A percentile compares a stretch with the other conserved stretches of the same genome.
phyloP scores from a whole-genome alignment of 1,140 invertebrate genomes.

The Lepidurus apus region DNA sequence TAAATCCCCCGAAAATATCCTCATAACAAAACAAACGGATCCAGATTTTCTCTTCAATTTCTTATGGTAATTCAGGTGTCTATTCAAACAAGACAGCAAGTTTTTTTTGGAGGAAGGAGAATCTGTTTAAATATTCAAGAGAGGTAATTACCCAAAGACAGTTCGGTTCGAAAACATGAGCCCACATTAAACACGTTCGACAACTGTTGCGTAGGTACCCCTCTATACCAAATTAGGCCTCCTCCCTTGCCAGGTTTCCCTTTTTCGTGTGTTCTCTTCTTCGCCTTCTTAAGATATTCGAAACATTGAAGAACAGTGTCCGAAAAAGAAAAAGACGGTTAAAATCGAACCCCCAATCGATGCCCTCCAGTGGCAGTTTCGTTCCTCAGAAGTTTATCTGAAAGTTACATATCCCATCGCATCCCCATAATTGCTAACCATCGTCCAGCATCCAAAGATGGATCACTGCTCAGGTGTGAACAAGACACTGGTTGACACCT shows the following conservation, averaged over 20 bases:
- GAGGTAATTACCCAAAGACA: not conserved
- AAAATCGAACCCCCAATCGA: not conserved
- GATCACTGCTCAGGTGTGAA: slow-evolving; percentile 13
- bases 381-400: not conserved
- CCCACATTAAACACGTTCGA: slow-evolving; percentile 7
- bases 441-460: not conserved
- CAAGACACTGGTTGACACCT: not conserved
- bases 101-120: not conserved
- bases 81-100: too few species aligned
- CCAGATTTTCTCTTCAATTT: too few species aligned
- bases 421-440: not conserved
- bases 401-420: not conserved
- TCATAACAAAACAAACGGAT: too few species aligned
- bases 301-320: not conserved
- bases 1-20: too few species aligned
- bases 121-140: not conserved
- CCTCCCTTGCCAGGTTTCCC: too few species aligned
- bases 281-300: not conserved
- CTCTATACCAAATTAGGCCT: not conserved
- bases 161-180: not conserved
- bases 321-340: too few species aligned
- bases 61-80: too few species aligned
- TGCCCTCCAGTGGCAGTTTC: not conserved
- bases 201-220: not conserved
- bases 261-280: not conserved